phyloP scores from a whole-genome alignment of 1,140 invertebrate species.

The Drosophila sturtevanti region DNA sequence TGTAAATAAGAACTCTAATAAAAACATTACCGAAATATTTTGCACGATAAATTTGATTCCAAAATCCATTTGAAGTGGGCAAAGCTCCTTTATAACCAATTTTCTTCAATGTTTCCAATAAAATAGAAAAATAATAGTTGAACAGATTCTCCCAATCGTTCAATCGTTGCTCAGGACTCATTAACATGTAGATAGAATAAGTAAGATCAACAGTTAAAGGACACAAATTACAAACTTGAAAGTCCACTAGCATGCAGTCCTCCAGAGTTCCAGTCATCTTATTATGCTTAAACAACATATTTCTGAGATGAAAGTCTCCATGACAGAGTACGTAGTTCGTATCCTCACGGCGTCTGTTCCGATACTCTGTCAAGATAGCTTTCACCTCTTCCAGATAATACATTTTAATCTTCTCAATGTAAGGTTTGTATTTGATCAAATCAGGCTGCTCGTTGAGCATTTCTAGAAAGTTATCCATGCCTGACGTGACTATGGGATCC shows the following conservation, averaged over 20 bases:
- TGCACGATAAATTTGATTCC: conserved; percentile 14
- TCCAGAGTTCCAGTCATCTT: conserved; percentile 13
- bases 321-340: conserved; percentile 36
- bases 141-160: conserved; percentile 28
- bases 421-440: background rate
- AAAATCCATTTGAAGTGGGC: conserved; percentile 27
- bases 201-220: conserved; percentile 47
- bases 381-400: background rate
- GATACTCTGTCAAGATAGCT: conserved; percentile 22
- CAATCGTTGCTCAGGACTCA: conserved; percentile 28
- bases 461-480: conserved; percentile 45
- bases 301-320: conserved; percentile 56
- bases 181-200: conserved; percentile 52
- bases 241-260: conserved; percentile 60
- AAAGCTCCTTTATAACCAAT: conserved; percentile 43
- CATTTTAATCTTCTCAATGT: conserved; percentile 7
- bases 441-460: conserved; percentile 5
- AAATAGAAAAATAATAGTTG: conserved; percentile 37
- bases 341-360: conserved; percentile 4
- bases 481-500: conserved; percentile 37
- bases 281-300: conserved; percentile 62
- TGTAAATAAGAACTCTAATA: background rate
- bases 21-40: conserved; percentile 33
- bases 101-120: conserved; percentile 26
- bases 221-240: conserved; percentile 51